Base-by-base conservation (phyloP, 1,140 invertebrate species). In the Diprion similis region DNA sequence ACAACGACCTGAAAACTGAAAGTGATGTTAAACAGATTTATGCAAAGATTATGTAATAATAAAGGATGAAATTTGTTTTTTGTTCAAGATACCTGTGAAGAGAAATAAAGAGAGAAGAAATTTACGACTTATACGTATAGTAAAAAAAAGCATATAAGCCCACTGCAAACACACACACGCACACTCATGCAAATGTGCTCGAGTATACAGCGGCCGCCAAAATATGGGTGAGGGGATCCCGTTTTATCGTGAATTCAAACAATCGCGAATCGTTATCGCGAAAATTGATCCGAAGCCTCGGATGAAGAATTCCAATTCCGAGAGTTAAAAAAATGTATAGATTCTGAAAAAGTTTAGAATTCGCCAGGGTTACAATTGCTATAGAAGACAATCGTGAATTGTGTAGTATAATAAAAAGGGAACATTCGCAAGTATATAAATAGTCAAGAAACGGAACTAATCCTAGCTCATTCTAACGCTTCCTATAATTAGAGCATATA, bases 181-280 rank as follows among this genome's bases (percentile, higher is more conserved):
- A 68, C 6, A 59, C 51, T 59, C 77, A 78, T 78, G 77, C 77
- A 46, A 72, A 76, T 72, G 70, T 75, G 73, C 72, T 78, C 68
- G 45, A 66, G 72, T 66, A 66, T 37, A 37, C 24, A 37, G 1
- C 24, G 66, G 19, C 64, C 64, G 48, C 65, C 65, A 37, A 59
- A 59, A 59, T 59, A 13, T 59, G 51, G 24, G 24, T 9, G 0
- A 59, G 51, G 51, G 51, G 51, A 59, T 59, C 51, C 51, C n/a
- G 51, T 17, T 13, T 59, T 59, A 59, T 59, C 51, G 9, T 17
- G n/a, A 59, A 59, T 59, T 59, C n/a, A 59, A 17, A 59, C 0
- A 59, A 59, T 37, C 24, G 51, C 51, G 3, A 15, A 59, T 17
- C n/a, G 51, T 15, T 59, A 9, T 59, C 51, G 51, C 51, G 9